Evolutionary conservation across 2,113 vertebrate species (phyloP).

Genomic region (Melanocharis versteri): DNA sequence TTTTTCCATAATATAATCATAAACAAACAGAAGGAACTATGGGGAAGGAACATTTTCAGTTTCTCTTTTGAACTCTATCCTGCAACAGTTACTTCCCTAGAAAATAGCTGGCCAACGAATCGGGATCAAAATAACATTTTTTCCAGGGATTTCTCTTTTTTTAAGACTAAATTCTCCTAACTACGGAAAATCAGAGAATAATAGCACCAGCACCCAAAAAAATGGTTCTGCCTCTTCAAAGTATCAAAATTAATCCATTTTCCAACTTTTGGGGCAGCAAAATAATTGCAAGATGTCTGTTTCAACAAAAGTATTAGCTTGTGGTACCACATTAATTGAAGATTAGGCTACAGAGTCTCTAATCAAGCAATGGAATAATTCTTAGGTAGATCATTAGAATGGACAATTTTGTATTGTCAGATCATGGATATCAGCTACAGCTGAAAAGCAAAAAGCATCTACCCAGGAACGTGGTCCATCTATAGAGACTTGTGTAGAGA

Average conservation of each 20-base stretch:
- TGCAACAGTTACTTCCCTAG: neutral
- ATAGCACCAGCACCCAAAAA: neutral
- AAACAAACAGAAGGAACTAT: fast-evolving
- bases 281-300: neutral
- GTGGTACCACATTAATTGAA: fast-evolving
- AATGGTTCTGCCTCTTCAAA: neutral
- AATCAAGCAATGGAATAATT: neutral
- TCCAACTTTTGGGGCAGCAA: fast-evolving
- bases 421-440: neutral
- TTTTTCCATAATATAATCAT: neutral
- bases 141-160: neutral
- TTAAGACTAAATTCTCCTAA: neutral
- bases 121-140: fast-evolving
- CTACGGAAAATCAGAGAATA: neutral
- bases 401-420: neutral
- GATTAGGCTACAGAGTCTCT: neutral
- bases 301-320: neutral
- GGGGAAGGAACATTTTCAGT: neutral
- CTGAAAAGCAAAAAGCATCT: neutral
- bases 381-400: neutral
- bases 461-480: fast-evolving
- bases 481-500: neutral
- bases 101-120: neutral
- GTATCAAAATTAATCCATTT: neutral
- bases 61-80: neutral